Evolutionary conservation across 2,888 invertebrate genomes (phyloP).

Genomic region (Tanytarsus gracilentus): DNA sequence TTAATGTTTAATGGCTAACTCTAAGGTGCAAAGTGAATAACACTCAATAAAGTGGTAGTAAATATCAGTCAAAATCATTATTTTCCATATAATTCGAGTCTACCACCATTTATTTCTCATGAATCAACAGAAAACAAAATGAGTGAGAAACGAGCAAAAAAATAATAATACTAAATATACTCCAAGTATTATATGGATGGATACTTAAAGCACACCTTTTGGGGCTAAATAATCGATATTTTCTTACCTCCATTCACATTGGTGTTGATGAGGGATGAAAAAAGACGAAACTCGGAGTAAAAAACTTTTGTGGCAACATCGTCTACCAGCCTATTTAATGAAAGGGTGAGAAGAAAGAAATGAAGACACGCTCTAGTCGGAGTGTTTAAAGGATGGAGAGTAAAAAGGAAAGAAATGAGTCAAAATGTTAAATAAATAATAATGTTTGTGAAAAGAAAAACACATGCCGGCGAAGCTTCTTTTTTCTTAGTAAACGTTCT

Average conservation of each 20-base stretch:
- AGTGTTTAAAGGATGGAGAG: too few relatives aligned
- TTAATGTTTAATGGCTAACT: too few relatives aligned
- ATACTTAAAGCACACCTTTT: constrained; percentile 1
- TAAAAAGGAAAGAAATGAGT: neutral
- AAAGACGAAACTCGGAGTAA: too few relatives aligned
- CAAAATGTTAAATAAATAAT: constrained; percentile 27
- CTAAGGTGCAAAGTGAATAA: neutral
- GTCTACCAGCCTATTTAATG: too few relatives aligned
- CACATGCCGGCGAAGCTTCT: neutral
- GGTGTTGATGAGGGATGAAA: too few relatives aligned
- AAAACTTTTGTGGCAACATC: too few relatives aligned
- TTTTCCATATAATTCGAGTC: constrained; percentile 20
- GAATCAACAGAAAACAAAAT: constrained; percentile 25
- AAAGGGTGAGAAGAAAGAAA: too few relatives aligned
- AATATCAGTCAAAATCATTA: too few relatives aligned
- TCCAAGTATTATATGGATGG: neutral
- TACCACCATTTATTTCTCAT: constrained; percentile 20
- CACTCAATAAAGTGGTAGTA: constrained; percentile 16
- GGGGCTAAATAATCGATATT: constrained; percentile 22
- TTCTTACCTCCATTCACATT: too few relatives aligned
- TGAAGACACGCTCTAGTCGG: too few relatives aligned
- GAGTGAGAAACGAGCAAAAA: neutral
- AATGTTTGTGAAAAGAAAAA: constrained; percentile 11
- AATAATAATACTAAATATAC: neutral
- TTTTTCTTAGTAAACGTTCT: neutral